Evolutionary conservation across 1,140 invertebrate species (phyloP).

Genomic region (Solen grandis): DNA sequence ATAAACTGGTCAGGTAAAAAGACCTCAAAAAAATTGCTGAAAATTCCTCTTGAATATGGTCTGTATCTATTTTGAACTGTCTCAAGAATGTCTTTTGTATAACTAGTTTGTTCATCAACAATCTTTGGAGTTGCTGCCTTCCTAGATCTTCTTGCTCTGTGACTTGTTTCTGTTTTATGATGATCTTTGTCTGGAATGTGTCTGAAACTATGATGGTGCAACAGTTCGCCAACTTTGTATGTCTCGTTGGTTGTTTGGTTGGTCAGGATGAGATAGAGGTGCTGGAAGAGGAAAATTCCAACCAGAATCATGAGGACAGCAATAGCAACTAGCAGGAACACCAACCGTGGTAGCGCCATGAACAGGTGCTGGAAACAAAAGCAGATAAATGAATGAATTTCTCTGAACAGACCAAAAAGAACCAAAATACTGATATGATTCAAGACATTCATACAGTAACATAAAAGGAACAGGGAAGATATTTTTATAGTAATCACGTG

Average conservation of each 20-base stretch:
- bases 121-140: no score
- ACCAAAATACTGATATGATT: neutral
- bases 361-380: constrained; percentile 72
- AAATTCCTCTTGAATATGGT: constrained; percentile 69
- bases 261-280: constrained; percentile 70
- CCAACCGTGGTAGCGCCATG: constrained; percentile 66
- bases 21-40: constrained; percentile 71
- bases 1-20: constrained; percentile 63
- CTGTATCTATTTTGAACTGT: constrained; percentile 4
- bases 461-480: no score
- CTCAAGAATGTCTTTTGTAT: constrained; percentile 24
- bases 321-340: constrained; percentile 70
- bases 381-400: no score
- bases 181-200: neutral
- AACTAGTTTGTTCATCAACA: no score
- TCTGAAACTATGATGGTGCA: neutral
- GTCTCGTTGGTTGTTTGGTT: constrained; percentile 78
- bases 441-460: neutral
- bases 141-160: no score
- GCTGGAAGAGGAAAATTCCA: constrained; percentile 69
- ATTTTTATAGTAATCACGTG: no score
- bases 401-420: neutral
- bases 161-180: neutral
- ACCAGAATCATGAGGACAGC: constrained; percentile 66
- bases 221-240: constrained; percentile 67